Evolutionary conservation across 2,888 invertebrate species (phyloP).

Genomic region (Cataglyphis altisquamis): DNA sequence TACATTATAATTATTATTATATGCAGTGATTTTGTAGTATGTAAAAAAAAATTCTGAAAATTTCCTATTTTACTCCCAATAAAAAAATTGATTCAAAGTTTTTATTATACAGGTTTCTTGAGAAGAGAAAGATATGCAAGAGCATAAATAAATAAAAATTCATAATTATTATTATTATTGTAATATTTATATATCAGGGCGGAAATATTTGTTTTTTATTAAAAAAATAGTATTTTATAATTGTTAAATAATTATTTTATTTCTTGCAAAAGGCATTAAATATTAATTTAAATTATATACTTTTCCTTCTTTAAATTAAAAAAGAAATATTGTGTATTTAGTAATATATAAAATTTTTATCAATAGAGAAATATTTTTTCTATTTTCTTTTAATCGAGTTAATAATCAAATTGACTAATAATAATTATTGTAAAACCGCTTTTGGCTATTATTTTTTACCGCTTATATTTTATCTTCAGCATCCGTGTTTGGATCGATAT

Average conservation of each 20-base stretch:
- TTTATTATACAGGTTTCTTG: background rate
- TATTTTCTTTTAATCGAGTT: background rate
- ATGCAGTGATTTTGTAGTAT: background rate
- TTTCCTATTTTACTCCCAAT: background rate
- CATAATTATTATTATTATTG: background rate
- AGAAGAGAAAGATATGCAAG: background rate
- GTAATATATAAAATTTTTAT: background rate
- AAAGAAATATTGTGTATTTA: background rate
- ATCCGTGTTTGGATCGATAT: background rate
- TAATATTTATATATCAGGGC: background rate
- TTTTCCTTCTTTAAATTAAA: background rate
- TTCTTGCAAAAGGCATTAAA: background rate
- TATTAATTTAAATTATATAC: conserved; percentile 4
- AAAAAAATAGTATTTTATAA: background rate
- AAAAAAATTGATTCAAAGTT: background rate
- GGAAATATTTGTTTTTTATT: conserved; percentile 9
- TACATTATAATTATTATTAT: background rate
- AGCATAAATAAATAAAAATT: background rate
- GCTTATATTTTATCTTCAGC: background rate
- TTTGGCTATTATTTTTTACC: background rate
- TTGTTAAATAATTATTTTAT: background rate
- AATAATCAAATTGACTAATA: background rate
- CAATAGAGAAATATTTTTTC: background rate
- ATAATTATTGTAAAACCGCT: background rate
- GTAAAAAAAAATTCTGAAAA: background rate